These are phyloP conservation scores for Coendou prehensilis DNA, from an alignment of 2,797 vertebrate species.

Conservation along the genomic window DNA sequence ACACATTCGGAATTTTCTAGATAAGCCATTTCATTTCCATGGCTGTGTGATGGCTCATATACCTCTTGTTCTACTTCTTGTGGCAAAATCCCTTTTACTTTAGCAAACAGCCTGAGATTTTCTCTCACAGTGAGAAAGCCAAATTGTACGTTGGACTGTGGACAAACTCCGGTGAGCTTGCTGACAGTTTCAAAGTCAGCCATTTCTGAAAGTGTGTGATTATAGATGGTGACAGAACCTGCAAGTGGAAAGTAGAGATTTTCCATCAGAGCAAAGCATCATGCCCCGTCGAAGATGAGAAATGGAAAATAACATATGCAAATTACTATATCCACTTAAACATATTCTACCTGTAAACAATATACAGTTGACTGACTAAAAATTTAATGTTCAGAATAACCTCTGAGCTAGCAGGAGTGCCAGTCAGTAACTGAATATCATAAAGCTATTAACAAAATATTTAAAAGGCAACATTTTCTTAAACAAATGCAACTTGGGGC, in stretches of 20 bases:
- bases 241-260: neutral
- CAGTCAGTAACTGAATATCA: neutral
- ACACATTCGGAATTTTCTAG: neutral
- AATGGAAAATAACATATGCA: neutral
- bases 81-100: conserved; percentile 94
- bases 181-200: conserved; percentile 90
- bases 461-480: conserved; percentile 25
- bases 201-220: conserved; percentile 89
- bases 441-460: neutral
- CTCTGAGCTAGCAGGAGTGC: neutral
- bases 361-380: neutral
- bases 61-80: conserved; percentile 92
- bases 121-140: conserved; percentile 95
- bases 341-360: neutral
- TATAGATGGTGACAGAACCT: conserved; percentile 93
- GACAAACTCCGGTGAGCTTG: conserved; percentile 93
- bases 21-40: neutral
- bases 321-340: neutral
- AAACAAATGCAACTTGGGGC: neutral
- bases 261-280: neutral
- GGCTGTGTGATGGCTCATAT: neutral
- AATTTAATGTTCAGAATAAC: neutral
- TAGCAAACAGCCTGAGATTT: conserved; percentile 94
- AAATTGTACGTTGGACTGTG: conserved; percentile 95
- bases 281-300: neutral